Base-by-base conservation (phyloP, 2,113 vertebrate genomes). In the Okapia johnstoni region DNA sequence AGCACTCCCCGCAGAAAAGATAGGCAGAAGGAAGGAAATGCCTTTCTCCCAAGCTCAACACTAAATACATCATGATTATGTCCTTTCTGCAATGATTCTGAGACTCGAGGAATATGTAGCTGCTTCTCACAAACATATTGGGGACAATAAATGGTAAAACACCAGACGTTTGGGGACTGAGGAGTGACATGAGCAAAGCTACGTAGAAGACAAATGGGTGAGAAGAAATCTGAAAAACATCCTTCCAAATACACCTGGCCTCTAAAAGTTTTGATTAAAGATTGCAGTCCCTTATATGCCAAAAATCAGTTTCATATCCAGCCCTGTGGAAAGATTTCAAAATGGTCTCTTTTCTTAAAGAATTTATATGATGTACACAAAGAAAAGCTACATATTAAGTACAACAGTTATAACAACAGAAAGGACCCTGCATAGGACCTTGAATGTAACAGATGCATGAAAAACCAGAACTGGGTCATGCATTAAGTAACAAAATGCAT, bases 281-380 rank as follows among this genome's bases (percentile, higher is more conserved):
- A 96, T 0, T 81, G 13, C 13, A 85, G 48, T 54, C 14, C 57
- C 36, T 58, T 73, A 54, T 40, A 85, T 15, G 46, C 28, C 43
- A 76, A 95, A 90, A 93, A 61, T 93, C 50, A 73, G 54, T 25
- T 87, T 86, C n/a, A 90, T 50, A 95, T 48, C 55, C 81, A 76
- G 80, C 25, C 70, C 52, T 90, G 25, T 33, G 60, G 81, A 86
- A 70, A 54, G 5, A 92, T 77, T 61, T 40, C 13, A 79, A 76
- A 70, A 52, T 3, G 23, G 40, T 66, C 33, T 73, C 73, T 81
- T 46, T 25, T 17, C 57, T 92, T 66, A 52, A 54, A 88, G 28
- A 92, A 58, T 12, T 23, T 54, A 61, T 11, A 87, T 48, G 19
- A 40, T 54, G 30, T 52, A 70, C 15, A 66, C 9, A 52, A n/a